Percentiles rank a stretch among this genome's conserved stretches.
These are phyloP conservation scores for Indri indri DNA, from an alignment of 2,113 vertebrate species.

Conservation along the genomic window DNA sequence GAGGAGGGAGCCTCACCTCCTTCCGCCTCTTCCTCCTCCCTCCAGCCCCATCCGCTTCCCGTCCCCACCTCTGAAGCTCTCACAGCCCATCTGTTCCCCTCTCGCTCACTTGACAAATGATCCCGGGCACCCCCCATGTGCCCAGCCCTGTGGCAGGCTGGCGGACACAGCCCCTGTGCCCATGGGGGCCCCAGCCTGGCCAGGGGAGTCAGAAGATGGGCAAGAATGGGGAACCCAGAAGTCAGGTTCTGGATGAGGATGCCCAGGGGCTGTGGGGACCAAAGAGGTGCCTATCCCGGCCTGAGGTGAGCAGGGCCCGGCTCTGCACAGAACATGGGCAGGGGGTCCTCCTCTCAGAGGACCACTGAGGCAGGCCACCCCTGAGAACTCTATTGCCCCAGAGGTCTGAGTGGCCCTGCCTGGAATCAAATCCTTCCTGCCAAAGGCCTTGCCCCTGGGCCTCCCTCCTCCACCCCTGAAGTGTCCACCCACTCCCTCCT, in stretches of 20 bases:
- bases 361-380: background rate
- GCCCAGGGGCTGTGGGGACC: background rate
- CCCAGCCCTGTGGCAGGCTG: background rate
- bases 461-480: fast-evolving
- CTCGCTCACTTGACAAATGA: too few species aligned
- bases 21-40: background rate
- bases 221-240: fast-evolving
- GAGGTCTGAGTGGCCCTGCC: background rate
- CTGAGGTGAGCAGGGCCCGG: background rate
- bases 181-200: background rate
- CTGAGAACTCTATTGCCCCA: fast-evolving
- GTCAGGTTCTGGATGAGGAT: background rate
- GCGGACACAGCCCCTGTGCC: background rate
- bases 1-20: background rate
- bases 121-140: fast-evolving
- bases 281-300: background rate
- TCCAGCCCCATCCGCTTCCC: background rate
- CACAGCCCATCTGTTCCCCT: background rate
- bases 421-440: too few species aligned
- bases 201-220: background rate
- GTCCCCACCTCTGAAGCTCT: background rate
- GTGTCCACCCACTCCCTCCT: background rate
- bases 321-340: background rate
- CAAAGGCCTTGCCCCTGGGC: background rate
- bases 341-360: background rate